Base-by-base conservation (phyloP, 2,797 vertebrate genomes). In the Emys orbicularis region DNA sequence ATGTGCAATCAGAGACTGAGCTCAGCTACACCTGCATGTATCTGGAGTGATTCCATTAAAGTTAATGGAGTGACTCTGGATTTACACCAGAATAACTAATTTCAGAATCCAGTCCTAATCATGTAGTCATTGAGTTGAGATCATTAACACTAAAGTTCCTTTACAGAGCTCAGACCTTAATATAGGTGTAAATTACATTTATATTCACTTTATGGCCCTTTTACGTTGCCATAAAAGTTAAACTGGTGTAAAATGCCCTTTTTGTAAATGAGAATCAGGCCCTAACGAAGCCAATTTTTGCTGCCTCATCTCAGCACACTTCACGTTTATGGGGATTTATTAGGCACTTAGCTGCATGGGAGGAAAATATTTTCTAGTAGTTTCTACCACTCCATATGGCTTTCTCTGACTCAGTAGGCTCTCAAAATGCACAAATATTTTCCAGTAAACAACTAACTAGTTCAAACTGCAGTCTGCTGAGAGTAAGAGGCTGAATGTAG, bases 321-420 rank as follows among this genome's bases (percentile, higher is more conserved):
- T 86, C 81, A 77, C 90, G 65, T 89, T 97, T 95, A 81, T 87
- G 84, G 77, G 91, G 89, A 97, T 96, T 95, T 95, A 94, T 95
- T 95, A 91, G 85, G 89, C 76, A 94, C 89, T 97, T 94, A 94
- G 87, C 79, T 94, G 57, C 88, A 91, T 72, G 68, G 84, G 77
- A 97, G 41, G 95, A 95, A 97, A 97, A 95, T 95, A 95, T 93
- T 96, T 95, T 53, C 86, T 95, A 90, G 86, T 90, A 93, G 94
- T 94, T 96, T 94, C 90, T 90, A 90, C 83, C 94, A 84, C 84
- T 95, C 83, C 0, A 1, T 90, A 94, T 72, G 83, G 89, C 16
- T 6, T 52, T 94, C 81, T 85, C 61, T 93, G 93, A 95, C 83
- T 97, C 94, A 91, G 89, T 93, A 88, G 93, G 59, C 88, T 96